Conservation (phyloP, 1,140 invertebrate species). For the Megalonaias nervosa region DNA sequence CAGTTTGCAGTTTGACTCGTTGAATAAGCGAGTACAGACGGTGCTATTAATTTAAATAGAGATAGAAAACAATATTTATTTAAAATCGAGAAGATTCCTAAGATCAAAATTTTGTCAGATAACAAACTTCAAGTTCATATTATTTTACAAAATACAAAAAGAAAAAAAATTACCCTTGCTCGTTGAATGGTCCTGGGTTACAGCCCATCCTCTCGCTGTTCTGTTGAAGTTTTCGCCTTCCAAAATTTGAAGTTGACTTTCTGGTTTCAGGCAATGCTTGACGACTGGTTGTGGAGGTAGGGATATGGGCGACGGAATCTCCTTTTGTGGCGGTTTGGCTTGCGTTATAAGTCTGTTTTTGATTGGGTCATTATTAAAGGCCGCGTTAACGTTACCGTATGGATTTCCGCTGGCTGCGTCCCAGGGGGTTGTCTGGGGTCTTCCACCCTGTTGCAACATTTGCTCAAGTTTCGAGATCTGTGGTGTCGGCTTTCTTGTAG, state of each 20-base stretch:
- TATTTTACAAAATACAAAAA: too few relatives aligned
- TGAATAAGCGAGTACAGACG: too few relatives aligned
- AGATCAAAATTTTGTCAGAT: too few relatives aligned
- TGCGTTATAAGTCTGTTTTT: neutral
- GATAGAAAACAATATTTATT: too few relatives aligned
- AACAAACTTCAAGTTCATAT: too few relatives aligned
- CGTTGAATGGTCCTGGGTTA: neutral
- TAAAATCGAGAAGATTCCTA: too few relatives aligned
- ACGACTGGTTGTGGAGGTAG: constrained; percentile 11
- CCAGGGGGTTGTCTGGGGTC: constrained; percentile 80
- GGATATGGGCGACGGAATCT: neutral
- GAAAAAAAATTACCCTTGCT: too few relatives aligned
- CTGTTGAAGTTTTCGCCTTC: constrained; percentile 55
- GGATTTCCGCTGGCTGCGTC: constrained; percentile 80
- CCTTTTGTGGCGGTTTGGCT: neutral
- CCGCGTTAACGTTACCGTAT: constrained; percentile 78
- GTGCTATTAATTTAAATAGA: too few relatives aligned
- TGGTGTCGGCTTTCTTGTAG: constrained; percentile 52
- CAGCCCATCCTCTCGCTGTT: constrained; percentile 48
- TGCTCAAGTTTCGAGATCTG: constrained; percentile 56
- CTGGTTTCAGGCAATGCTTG: constrained; percentile 33
- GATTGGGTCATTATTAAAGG: constrained; percentile 73
- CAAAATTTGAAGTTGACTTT: constrained; percentile 19
- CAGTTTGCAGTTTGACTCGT: too few relatives aligned
- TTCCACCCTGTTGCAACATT: constrained; percentile 72